Base-by-base conservation (phyloP, 92 coral and sea anemone species). In the Actinernus sp. region DNA sequence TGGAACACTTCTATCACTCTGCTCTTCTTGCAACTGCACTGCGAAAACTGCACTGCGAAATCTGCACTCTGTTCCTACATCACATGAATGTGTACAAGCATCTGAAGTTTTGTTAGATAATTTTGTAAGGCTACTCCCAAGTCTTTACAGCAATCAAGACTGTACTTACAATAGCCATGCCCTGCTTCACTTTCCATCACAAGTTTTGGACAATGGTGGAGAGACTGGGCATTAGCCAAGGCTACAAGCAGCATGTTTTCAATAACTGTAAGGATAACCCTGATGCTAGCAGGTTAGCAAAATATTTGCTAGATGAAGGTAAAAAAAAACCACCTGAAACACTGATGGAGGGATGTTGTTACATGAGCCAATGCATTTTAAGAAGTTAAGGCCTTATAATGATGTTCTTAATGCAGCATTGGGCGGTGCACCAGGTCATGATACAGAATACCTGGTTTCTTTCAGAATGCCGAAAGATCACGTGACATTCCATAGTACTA, bases 161-260 rank as follows among this genome's bases (percentile, higher is more conserved):
- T 60, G 79, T 3, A 72, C 79, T 19, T 72, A 61, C 59, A 72
- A 61, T 34, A 58, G 46, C 17, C 79, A 72, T 60, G 73, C 79
- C 13, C 14, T 61, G 28, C 43, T 14, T 3, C 73, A 60, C 60
- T 26, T 61, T 21, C 72, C 72, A 8, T 49, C 16, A 2, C 79
- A 60, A 16, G 61, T 60, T 22, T 5, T 14, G 3, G 51, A 47
- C 50, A 60, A 22, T 20, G 65, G 46, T 40, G 12, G 53, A 36
- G 12, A 61, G 28, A 23, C 68, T 61, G 18, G 68, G 68, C 43
- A 36, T 61, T 3, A 61, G 53, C 21, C 68, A 61, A 26, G 43
- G 43, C 24, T 40, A 37, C 30, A 61, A 55, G 68, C 23, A n/a
- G 14, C 50, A 61, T 61, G 68, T 61, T 14, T 5, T 23, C 4